phyloP scores from a whole-genome alignment of 2,113 vertebrate species.

The Mormoops blainvillei region DNA sequence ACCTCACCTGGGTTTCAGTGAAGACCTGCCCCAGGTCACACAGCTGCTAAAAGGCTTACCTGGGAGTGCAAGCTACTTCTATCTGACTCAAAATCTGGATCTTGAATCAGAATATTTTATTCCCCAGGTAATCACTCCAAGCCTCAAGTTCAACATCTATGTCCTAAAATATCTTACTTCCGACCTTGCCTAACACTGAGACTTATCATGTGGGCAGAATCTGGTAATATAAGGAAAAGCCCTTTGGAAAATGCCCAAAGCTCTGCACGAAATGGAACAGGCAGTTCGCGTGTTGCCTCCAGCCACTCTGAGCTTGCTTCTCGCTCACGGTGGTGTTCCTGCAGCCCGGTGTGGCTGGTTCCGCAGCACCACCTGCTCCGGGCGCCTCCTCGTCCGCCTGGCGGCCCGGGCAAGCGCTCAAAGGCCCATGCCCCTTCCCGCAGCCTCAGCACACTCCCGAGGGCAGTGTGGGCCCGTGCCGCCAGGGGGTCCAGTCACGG shows the following conservation, averaged over 20 bases:
- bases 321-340: too few species aligned
- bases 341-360: background rate
- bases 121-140: background rate
- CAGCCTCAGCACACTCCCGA: background rate
- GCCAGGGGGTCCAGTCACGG: background rate
- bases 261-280: background rate
- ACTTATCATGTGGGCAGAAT: background rate
- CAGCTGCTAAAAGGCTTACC: background rate
- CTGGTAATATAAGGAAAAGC: background rate
- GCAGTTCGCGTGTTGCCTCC: background rate
- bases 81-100: background rate
- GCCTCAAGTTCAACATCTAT: background rate
- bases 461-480: background rate
- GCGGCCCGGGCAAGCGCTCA: background rate
- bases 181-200: background rate
- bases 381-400: background rate
- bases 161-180: background rate
- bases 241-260: background rate
- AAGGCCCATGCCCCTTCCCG: rapidly evolving
- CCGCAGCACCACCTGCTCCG: rapidly evolving
- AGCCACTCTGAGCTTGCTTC: background rate
- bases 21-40: background rate
- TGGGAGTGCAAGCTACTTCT: background rate
- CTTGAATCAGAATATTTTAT: background rate
- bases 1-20: background rate